Base-by-base conservation (phyloP, 2,888 invertebrate genomes). In the Melipona bicolor region DNA sequence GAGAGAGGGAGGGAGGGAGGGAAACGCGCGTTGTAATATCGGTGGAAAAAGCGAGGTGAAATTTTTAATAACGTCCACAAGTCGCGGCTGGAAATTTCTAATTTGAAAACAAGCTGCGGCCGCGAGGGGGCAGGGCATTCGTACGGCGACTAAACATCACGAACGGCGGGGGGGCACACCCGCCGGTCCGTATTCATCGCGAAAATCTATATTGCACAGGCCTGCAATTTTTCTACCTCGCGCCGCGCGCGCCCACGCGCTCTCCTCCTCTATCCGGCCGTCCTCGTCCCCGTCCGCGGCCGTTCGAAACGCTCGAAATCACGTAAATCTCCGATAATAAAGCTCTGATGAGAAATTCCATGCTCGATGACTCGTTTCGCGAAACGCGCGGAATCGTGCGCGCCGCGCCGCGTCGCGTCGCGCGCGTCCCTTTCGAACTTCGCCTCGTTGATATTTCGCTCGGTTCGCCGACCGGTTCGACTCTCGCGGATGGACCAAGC, bases 121-220 rank as follows among this genome's bases (percentile, higher is more conserved):
- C 70, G 24, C 64, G 24, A 49, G 36, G 43, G n/a, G 56, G 56
- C n/a, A n/a, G 43, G 11, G 54, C 81, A 61, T 71, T 77, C 70
- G 71, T 69, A 75, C n/a, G 74, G 62, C 85, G 75, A 76, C 77
- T 75, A 80, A 81, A 75, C 72, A 85, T 84, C 85, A 71, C 75
- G 74, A 54, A 32, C 74, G 64, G 61, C 49, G 24, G 79, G 32
- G 32, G 32, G 32, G 32, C n/a, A 15, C 85, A 68, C 75, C 43
- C 9, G 1, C 9, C 43, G 43, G 9, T 43, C 43, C 43, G 43
- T 75, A 84, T 84, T 81, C 81, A 77, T 81, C 77, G 81, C 74
- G 75, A 84, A 84, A 85, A 85, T 85, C 85, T 85, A 84, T 85
- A 85, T 73, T 71, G 75, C 80, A 78, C 77, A 67, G 77, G 62